These are phyloP conservation scores for Toxostoma redivivum DNA, from an alignment of 2,113 vertebrate genomes.

Conservation along the genomic window DNA sequence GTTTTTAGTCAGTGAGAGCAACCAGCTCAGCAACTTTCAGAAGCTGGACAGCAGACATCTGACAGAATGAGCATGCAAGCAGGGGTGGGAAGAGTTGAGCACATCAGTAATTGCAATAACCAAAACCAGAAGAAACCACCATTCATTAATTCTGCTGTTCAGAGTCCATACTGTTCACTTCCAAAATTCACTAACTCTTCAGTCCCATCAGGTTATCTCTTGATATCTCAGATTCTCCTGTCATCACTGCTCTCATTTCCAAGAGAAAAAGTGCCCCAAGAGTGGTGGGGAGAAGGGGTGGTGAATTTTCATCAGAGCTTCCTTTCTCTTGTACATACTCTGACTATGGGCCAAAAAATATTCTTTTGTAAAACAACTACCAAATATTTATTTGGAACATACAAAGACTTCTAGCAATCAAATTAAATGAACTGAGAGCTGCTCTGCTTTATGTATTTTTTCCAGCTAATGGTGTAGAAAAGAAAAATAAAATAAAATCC, in stretches of 20 bases:
- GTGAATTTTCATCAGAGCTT: slow-evolving; percentile 1
- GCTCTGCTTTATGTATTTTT: slow-evolving; percentile 20
- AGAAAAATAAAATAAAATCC: slow-evolving; percentile 27
- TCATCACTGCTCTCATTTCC: neutral
- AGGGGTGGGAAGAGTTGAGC: neutral
- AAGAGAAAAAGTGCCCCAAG: neutral
- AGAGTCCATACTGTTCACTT: neutral
- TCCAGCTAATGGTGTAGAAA: slow-evolving; percentile 34
- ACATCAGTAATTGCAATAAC: neutral
- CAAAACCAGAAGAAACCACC: neutral
- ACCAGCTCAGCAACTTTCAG: neutral
- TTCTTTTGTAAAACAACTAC: neutral
- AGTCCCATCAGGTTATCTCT: neutral
- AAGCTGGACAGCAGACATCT: neutral
- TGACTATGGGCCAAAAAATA: neutral
- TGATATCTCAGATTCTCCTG: neutral
- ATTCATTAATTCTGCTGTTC: neutral
- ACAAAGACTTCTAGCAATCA: slow-evolving; percentile 46
- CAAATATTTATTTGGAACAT: slow-evolving; percentile 53
- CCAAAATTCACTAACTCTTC: neutral
- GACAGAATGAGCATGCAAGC: neutral
- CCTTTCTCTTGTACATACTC: neutral
- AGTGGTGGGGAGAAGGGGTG: neutral
- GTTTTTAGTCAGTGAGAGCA: neutral
- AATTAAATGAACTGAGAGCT: slow-evolving; percentile 51